Evolutionary conservation across 2,113 vertebrate genomes (phyloP), one percentile per base, ranked within the genome.

Genomic region (Natator depressus): DNA sequence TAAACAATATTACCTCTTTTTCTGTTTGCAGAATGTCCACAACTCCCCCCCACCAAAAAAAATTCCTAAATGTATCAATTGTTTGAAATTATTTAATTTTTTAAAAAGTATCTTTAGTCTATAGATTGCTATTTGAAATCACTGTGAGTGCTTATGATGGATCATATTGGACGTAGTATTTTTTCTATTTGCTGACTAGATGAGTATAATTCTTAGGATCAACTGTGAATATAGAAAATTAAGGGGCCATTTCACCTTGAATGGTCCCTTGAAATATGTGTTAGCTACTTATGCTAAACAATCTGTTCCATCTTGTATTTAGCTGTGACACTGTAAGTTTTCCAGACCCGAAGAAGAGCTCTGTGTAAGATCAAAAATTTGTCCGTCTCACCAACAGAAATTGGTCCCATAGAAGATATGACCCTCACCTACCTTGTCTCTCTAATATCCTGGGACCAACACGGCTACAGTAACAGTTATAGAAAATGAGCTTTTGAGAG

Each of bases 101-200:
- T 84, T 80, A 8, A 35, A 4, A 93, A 72, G 22, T 72, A 85
- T 3, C 85, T 87, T 47, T 76, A 85, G 16, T 76, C 49, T 84
- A 3, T 89, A 49, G 16, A 89, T 88, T 31, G 24, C n/a, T 86
- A 47, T 93, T 82, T 89, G 87, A 59, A 95, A 92, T 93, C 85
- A 54, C 10, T 31, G 53, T 4, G 5, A 4, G 46, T 84, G 53
- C 6, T 59, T n/a, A 83, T 90, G 49, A 49, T 84, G 89, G 51
- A 87, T 88, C 27, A n/a, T 88, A 0, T 80, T 80, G 80, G 90
- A 55, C 10, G 59, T 86, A 65, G 59, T 16, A 29, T 49, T 6
- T 78, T 76, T 92, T 93, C 89, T 69, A 50, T 75, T 79, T 83
- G 29, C 6, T 75, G 3, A 54, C 13, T 38, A 17, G 8, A n/a